Base-by-base conservation (phyloP, 2,888 invertebrate species). In the Adelphocoris suturalis region DNA sequence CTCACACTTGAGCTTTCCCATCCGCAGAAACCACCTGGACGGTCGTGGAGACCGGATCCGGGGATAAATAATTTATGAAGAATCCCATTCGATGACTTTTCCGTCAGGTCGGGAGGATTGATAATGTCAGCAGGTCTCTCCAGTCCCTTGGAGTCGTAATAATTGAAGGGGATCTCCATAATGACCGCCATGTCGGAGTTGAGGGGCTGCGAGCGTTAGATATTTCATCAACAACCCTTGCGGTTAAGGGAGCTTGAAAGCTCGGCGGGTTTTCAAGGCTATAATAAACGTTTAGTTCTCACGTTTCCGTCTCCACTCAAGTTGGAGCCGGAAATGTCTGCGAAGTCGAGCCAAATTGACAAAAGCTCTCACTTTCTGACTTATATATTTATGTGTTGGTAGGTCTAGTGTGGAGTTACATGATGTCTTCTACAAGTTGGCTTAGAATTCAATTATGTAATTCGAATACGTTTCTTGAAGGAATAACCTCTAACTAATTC, bases 141-240 rank as follows among this genome's bases (percentile, higher is more conserved):
- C 0, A 19, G 19, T 19, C 23, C 68, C 23, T 3, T 3, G 23
- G 68, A 23, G 23, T 23, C 27, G 23, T 68, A 68, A 68, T 68
- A 68, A 68, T 68, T 68, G 68, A 68, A 68, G 68, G 23, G 68
- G 68, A 23, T 68, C 23, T 68, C 68, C 68, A 68, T 68, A 68
- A 68, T 68, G 68, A 68, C 68, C 68, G 68, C 23, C 23, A 68
- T 23, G 68, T 68, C 27, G 68, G 23, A 27, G 23, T 68, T 68
- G 68, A 68, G 68, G 23, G 68, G 68, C 68, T 68, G 68, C 68
- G 23, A 68, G 23, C 68, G 23, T 68, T 23, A 23, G 68, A 68
- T 68, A 68, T 68, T 68, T 68, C 68, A 68, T 68, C 68, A 23
- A 23, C 23, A 23, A 68, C 68, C 68, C 27, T 68, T 68, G 23